Conservation (phyloP, 2,113 vertebrate genomes). For the Acanthisitta chloris region DNA sequence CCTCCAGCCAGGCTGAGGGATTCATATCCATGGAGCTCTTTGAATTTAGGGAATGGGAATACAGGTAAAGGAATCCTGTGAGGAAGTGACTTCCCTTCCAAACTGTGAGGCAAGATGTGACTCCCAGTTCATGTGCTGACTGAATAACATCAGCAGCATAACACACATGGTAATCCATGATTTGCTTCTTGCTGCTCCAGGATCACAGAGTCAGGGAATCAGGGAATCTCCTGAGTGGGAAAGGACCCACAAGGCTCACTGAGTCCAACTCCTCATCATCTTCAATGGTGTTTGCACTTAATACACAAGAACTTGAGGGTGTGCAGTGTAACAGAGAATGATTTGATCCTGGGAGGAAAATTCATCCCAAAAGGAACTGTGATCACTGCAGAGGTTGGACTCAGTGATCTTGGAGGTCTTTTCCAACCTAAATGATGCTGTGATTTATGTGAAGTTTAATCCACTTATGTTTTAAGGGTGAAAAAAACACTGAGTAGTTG, state of each 20-base stretch:
- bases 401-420: neutral
- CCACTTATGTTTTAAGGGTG: neutral
- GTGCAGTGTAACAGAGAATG: neutral
- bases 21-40: neutral
- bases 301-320: neutral
- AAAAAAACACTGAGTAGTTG: fast-evolving
- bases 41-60: neutral
- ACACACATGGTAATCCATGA: fast-evolving
- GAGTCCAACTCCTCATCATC: neutral
- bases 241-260: neutral
- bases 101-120: neutral
- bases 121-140: too few relatives aligned
- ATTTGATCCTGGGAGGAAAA: neutral
- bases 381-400: neutral
- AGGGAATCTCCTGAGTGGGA: neutral
- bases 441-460: neutral
- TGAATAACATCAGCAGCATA: too few relatives aligned
- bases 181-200: neutral
- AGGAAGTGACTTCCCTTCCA: neutral
- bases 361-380: neutral
- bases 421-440: neutral
- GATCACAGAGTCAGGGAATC: too few relatives aligned
- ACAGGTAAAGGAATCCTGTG: neutral
- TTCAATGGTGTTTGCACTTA: neutral
- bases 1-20: neutral